Base-by-base conservation (phyloP, 2,888 invertebrate genomes). In the Plagiodera versicolora region DNA sequence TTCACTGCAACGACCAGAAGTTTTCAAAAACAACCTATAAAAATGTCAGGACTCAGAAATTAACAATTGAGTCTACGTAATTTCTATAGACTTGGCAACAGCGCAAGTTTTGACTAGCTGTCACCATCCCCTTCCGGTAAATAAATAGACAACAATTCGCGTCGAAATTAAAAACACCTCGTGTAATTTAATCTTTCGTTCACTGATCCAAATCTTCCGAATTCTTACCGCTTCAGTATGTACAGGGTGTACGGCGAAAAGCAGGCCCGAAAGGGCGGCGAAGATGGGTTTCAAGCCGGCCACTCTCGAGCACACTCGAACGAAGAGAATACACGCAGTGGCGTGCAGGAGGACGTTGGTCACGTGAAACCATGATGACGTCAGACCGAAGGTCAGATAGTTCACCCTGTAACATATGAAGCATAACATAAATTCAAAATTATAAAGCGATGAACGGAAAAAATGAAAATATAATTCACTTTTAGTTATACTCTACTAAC, bases 161-260 rank as follows among this genome's bases (percentile, higher is more conserved):
- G 24, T 5, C 24, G 24, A 24, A 6, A 5, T 24, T 24, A 24
- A 24, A 24, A 3, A 24, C 3, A 24, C 24, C 24, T 24, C 4
- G 4, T 24, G 4, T 24, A 24, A 24, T 24, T 24, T 6, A 24
- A 24, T 24, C 24, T 5, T 5, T 24, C 6, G 24, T 5, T 24
- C 24, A 6, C 24, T 24, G 24, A 24, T 24, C 4, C 4, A 24
- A 24, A 24, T 24, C 6, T 6, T 1, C 3, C 28, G 28, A 50
- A 30, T 48, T 48, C 60, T 52, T 52, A 60, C 60, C 46, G 60
- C 60, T 30, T 60, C 60, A 0, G 93, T 92, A 78, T 94, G 94
- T 64, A 94, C 86, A 18, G 94, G 94, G 78, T 95, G 94, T 1
- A 89, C 86, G 3, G 94, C 92, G 76, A 94, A 95, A 69, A 94